Base-by-base conservation (phyloP, 2,113 vertebrate species). In the Gallinago jamesoni region DNA sequence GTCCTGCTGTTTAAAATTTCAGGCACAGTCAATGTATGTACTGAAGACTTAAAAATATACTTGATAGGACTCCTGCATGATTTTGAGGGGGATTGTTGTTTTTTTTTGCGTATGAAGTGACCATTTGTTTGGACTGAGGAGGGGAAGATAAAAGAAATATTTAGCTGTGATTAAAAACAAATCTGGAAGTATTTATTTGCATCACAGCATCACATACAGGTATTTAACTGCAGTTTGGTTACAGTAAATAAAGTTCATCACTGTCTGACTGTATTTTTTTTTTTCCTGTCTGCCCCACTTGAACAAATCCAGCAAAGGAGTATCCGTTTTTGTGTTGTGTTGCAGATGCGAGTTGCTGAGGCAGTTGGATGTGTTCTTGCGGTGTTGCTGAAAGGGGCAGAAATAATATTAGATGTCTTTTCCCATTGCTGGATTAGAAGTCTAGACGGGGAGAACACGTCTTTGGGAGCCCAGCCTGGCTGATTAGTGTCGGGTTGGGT, bases 361-460 rank as follows among this genome's bases (percentile, higher is more conserved):
- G 88, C 77, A 41, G 70, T 87, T 48, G 67, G 87, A 92, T 91
- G 69, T 67, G 41, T 93, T 97, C 95, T 91, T 96, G 62, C 27
- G 16, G 69, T 89, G 66, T 79, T 12, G 37, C 57, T 94, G 93
- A 74, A 89, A 89, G 2, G 10, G 85, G 82, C 92, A 94, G 87
- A 96, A 96, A 87, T 96, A 96, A 96, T 79, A 57, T 81, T 92
- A 70, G 87, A 74, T 92, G 78, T 94, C 92, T 96, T 96, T 94
- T 95, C 83, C 66, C 86, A 63, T 31, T 89, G 93, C 70, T 3
- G 77, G 96, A 95, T 97, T 98, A 97, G 67, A 43, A 95, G 95
- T 97, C 95, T 97, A 96, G 97, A 97, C 93, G 24, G 87, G 76
- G 85, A 93, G 93, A 89, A 53, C 70, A 22, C 9, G 10, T 87